Evolutionary conservation across 2,888 invertebrate species (phyloP).

Genomic region (Mythimna lalbum): DNA sequence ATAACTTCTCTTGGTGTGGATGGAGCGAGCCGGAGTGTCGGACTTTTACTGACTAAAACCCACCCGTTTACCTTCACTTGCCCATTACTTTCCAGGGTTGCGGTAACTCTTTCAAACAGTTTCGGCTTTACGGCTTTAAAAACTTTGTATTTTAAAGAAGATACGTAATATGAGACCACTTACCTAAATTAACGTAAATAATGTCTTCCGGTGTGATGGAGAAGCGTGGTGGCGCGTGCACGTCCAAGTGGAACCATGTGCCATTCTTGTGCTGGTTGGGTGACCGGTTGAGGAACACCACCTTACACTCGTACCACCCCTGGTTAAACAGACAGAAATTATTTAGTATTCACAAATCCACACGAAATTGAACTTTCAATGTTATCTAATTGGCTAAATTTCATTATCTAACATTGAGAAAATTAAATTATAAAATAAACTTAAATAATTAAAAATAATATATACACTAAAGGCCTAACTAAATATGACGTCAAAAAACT

Average conservation of each 20-base stretch:
- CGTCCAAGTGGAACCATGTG: slow-evolving; percentile 99
- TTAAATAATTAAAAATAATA: too few relatives aligned
- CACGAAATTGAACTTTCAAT: not conserved
- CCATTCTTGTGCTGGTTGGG: slow-evolving; percentile 98
- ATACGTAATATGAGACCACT: not conserved
- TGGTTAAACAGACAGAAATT: slow-evolving; percentile 55
- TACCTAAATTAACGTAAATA: slow-evolving; percentile 97
- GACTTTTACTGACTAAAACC: too few relatives aligned
- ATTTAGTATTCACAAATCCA: not conserved
- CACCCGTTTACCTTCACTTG: too few relatives aligned
- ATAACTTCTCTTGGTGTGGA: too few relatives aligned
- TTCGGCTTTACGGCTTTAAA: not conserved
- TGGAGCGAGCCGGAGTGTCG: too few relatives aligned
- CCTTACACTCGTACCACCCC: slow-evolving; percentile 99
- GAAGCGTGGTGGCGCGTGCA: slow-evolving; percentile 98
- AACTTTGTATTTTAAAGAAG: too few relatives aligned
- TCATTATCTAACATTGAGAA: too few relatives aligned
- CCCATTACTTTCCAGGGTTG: too few relatives aligned
- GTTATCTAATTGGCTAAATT: not conserved
- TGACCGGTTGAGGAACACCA: slow-evolving; percentile 98
- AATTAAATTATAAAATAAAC: too few relatives aligned
- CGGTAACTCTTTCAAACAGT: too few relatives aligned
- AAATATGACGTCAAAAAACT: too few relatives aligned
- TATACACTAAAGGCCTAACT: too few relatives aligned
- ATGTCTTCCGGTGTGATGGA: slow-evolving; percentile 98